Percentiles rank a stretch among this genome's conserved stretches.
Evolutionary conservation across 2,888 invertebrate species (phyloP).

Genomic region (Anthophora plumipes): DNA sequence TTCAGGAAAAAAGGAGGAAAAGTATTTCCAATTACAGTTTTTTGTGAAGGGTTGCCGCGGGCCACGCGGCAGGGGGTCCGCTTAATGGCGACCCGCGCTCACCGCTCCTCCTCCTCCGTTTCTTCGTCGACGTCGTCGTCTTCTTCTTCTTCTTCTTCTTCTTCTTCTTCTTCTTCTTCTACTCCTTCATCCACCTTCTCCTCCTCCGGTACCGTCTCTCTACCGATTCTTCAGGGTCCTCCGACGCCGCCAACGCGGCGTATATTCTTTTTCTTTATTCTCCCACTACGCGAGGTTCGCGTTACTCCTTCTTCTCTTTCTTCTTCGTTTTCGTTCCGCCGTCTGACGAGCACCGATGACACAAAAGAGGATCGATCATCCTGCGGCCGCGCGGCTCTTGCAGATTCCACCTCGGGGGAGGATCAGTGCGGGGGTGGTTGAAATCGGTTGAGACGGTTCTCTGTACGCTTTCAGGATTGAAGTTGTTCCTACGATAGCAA

Average conservation of each 20-base stretch:
- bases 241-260: slow-evolving; percentile 72
- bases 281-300: slow-evolving; percentile 54
- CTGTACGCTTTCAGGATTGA: not conserved
- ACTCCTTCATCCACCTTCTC: slow-evolving; percentile 47
- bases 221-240: slow-evolving; percentile 67
- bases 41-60: slow-evolving; percentile 85
- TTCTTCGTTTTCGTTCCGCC: slow-evolving; percentile 26
- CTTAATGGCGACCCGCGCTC: slow-evolving; percentile 84
- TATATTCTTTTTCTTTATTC: slow-evolving; percentile 64
- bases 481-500: no score
- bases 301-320: slow-evolving; percentile 38
- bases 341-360: slow-evolving; percentile 68
- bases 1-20: slow-evolving; percentile 84
- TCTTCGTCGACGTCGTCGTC: slow-evolving; percentile 30
- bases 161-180: slow-evolving; percentile 50
- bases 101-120: slow-evolving; percentile 77
- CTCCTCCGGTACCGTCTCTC: slow-evolving; percentile 50
- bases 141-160: slow-evolving; percentile 42
- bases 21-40: slow-evolving; percentile 85
- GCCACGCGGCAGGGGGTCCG: slow-evolving; percentile 84
- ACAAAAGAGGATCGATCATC: slow-evolving; percentile 69
- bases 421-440: slow-evolving; percentile 27
- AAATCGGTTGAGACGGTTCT: slow-evolving; percentile 13
- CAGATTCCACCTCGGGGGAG: slow-evolving; percentile 38
- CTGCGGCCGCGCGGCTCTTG: slow-evolving; percentile 20